Percentiles rank a stretch among this genome's conserved stretches.
Conservation (phyloP, 2,797 vertebrate genomes). For the Falco peregrinus region DNA sequence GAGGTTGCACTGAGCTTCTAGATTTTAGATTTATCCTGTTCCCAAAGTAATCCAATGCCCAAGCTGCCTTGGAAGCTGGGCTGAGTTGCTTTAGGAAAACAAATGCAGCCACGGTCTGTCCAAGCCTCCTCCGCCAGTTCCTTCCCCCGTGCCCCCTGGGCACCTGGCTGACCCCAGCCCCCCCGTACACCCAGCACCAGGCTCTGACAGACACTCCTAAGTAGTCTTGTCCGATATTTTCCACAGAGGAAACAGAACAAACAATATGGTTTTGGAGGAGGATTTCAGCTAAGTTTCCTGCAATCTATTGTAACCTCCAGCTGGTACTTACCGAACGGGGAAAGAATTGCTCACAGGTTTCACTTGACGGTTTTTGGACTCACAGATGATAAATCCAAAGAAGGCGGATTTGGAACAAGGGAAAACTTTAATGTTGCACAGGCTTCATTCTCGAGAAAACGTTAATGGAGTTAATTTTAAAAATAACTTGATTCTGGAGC, state of each 20-base stretch:
- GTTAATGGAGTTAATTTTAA: neutral
- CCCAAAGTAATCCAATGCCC: neutral
- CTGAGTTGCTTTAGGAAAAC: neutral
- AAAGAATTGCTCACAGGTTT: neutral
- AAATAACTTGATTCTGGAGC: neutral
- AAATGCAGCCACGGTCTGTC: accelerated
- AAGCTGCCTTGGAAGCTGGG: neutral
- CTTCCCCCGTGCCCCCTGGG: too few relatives aligned
- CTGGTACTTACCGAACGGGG: neutral
- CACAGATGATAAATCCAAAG: neutral
- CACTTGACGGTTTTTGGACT: neutral
- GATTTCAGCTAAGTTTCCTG: neutral
- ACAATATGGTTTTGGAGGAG: neutral
- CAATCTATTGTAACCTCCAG: neutral
- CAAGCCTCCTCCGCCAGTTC: neutral
- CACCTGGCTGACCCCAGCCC: too few relatives aligned
- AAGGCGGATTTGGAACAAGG: neutral
- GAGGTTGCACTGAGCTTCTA: neutral
- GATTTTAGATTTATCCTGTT: neutral
- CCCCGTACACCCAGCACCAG: accelerated
- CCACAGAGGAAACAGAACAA: neutral
- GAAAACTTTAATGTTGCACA: neutral
- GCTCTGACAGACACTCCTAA: neutral
- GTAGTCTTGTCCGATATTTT: neutral
- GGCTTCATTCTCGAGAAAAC: neutral